Evolutionary conservation across 1,140 invertebrate genomes (phyloP).

Genomic region (Ooceraea biroi): DNA sequence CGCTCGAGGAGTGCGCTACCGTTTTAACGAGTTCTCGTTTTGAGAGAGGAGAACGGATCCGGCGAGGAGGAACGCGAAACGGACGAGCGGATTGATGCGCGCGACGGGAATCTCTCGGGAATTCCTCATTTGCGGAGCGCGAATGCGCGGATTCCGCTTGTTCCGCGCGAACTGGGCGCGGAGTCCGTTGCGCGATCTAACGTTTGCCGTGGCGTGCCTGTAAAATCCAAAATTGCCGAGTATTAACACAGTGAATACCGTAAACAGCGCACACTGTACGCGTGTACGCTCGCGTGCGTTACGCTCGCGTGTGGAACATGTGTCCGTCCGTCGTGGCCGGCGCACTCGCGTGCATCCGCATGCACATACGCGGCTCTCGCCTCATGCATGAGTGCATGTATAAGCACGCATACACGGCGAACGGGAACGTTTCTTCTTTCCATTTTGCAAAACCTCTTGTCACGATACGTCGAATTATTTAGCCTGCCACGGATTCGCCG

Average conservation of each 20-base stretch:
- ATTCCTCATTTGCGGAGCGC: too few relatives aligned
- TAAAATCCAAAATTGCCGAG: not conserved
- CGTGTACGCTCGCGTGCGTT: not conserved
- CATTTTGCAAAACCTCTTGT: not conserved
- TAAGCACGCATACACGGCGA: not conserved
- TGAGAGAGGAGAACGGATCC: not conserved
- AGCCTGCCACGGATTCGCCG: too few relatives aligned
- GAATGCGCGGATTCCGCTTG: too few relatives aligned
- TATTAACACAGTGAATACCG: not conserved
- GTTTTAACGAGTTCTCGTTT: not conserved
- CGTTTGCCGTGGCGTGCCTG: not conserved
- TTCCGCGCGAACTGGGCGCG: too few relatives aligned
- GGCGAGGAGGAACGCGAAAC: too few relatives aligned
- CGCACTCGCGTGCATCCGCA: not conserved
- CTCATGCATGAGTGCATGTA: not conserved
- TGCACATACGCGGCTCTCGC: not conserved
- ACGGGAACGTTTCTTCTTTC: not conserved
- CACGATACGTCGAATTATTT: not conserved
- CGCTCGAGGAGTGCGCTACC: not conserved
- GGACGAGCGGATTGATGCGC: too few relatives aligned
- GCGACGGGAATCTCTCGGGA: too few relatives aligned
- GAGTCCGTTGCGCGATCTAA: too few relatives aligned
- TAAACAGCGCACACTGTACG: conserved; percentile 20
- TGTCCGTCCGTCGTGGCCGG: not conserved
- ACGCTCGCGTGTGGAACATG: conserved; percentile 27